phyloP scores from a whole-genome alignment of 2,113 vertebrate species.

The Boleophthalmus pectinirostris region DNA sequence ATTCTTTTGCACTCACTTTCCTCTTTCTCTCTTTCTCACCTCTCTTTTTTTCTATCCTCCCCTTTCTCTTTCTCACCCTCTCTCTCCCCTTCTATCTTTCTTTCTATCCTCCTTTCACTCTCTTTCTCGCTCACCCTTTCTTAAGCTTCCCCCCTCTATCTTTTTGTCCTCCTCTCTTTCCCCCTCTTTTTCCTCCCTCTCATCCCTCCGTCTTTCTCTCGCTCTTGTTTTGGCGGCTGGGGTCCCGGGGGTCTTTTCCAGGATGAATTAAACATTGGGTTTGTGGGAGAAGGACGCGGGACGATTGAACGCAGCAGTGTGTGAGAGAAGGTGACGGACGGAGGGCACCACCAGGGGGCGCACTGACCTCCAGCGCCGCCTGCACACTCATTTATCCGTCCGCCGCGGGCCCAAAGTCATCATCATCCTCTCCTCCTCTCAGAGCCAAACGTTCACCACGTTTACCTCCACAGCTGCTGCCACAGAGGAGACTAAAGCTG shows the following conservation, averaged over 20 bases:
- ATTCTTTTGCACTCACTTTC: too few relatives aligned
- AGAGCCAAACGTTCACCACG: too few relatives aligned
- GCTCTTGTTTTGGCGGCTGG: constrained; percentile 59
- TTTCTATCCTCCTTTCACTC: too few relatives aligned
- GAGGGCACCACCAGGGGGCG: constrained; percentile 63
- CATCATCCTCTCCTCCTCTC: constrained; percentile 37
- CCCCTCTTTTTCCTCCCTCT: background rate
- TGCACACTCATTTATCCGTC: constrained; percentile 34
- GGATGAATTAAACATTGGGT: constrained; percentile 77
- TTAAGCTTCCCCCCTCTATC: too few relatives aligned
- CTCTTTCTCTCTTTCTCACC: background rate
- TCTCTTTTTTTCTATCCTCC: background rate
- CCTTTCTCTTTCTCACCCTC: too few relatives aligned
- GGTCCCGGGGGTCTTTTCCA: constrained; percentile 51
- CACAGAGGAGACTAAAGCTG: too few relatives aligned
- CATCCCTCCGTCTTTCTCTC: constrained; percentile 3
- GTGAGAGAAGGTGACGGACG: constrained; percentile 63
- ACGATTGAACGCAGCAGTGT: constrained; percentile 55
- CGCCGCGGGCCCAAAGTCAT: constrained; percentile 17
- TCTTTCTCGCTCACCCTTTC: too few relatives aligned
- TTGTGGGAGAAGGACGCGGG: constrained; percentile 56
- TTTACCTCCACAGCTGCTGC: too few relatives aligned
- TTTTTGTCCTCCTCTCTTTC: background rate
- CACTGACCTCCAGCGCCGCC: constrained; percentile 64
- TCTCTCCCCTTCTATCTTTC: too few relatives aligned